A percentile compares a stretch with the other conserved stretches of the same genome.
Evolutionary conservation across 2,797 vertebrate species (phyloP).

Genomic region (Halcyon badia): DNA sequence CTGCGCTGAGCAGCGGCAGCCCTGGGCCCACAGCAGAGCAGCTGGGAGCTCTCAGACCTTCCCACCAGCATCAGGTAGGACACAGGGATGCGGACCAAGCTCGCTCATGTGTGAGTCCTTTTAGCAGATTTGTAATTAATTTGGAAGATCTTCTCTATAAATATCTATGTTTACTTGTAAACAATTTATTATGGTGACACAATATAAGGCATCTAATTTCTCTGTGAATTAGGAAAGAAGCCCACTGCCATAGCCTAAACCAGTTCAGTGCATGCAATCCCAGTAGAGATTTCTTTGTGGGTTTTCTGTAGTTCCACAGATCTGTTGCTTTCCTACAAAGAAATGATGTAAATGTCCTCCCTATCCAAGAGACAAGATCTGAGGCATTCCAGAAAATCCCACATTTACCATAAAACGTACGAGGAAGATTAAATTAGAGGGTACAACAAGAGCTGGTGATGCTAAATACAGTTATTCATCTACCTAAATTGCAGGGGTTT

Average conservation of each 20-base stretch:
- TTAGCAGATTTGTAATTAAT: background rate
- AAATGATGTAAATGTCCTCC: background rate
- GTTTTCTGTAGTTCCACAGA: background rate
- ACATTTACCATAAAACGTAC: background rate
- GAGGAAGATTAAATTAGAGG: background rate
- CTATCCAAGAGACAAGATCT: background rate
- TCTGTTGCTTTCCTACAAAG: background rate
- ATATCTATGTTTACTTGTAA: background rate
- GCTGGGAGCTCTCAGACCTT: background rate
- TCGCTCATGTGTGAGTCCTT: background rate
- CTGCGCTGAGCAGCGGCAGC: fast-evolving
- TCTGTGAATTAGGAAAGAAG: background rate
- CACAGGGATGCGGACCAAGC: fast-evolving
- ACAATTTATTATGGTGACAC: background rate
- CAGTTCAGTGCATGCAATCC: background rate
- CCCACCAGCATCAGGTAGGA: background rate
- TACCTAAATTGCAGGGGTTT: background rate
- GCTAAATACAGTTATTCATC: background rate
- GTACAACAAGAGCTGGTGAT: background rate
- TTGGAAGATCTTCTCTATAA: background rate
- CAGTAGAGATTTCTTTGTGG: background rate
- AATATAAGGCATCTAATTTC: background rate
- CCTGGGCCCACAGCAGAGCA: background rate
- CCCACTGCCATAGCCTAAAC: background rate
- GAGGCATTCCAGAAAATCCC: background rate